Evolutionary conservation across 23 tunicate species (phyloP).

Genomic region (Halocynthia roretzi): DNA sequence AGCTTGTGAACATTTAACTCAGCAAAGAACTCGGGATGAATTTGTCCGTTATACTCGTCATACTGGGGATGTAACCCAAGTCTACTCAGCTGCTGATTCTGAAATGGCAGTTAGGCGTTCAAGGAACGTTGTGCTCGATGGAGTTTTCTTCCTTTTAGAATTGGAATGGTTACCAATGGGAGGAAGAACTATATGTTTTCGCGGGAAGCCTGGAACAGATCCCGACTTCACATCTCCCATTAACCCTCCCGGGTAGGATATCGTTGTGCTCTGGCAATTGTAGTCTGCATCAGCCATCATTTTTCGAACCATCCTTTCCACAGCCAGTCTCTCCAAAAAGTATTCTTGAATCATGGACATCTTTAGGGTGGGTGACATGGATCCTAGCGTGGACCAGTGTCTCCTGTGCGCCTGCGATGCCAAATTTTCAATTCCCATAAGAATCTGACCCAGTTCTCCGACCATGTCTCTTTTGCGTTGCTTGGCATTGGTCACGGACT

Average conservation of each 20-base stretch:
- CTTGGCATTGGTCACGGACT: slow-evolving; percentile 31
- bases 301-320: slow-evolving; percentile 3
- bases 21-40: no score
- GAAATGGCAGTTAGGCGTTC: slow-evolving; percentile 27
- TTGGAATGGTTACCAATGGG: not conserved
- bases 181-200: not conserved
- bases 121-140: slow-evolving; percentile 2
- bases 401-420: slow-evolving; percentile 55
- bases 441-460: slow-evolving; percentile 52
- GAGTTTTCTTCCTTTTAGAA: no score
- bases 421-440: slow-evolving; percentile 72
- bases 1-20: no score
- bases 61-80: no score
- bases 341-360: slow-evolving; percentile 50
- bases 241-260: not conserved
- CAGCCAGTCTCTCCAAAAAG: slow-evolving; percentile 17
- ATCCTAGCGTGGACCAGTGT: slow-evolving; percentile 47
- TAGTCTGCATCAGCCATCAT: slow-evolving; percentile 24
- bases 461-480: slow-evolving; percentile 23
- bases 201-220: not conserved
- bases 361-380: slow-evolving; percentile 49
- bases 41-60: no score
- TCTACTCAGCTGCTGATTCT: not conserved
- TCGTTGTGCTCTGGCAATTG: not conserved
- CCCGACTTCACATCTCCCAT: not conserved